Evolutionary conservation across 2,113 vertebrate species (phyloP).

Genomic region (Albula glossodonta): DNA sequence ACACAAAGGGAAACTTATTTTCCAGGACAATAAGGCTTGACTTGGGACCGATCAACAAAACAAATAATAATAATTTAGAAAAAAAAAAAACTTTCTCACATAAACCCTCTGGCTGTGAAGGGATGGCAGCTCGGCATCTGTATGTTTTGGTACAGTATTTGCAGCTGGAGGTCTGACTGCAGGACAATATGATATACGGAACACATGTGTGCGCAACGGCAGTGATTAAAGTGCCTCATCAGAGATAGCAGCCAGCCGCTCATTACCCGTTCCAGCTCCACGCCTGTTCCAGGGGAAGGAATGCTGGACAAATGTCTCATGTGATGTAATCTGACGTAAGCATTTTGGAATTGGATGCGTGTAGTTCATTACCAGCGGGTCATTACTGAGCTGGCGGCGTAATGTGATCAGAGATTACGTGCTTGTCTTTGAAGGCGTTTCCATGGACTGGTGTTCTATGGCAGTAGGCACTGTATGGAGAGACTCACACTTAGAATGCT

Average conservation of each 20-base stretch:
- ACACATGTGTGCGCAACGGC: not conserved
- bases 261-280: conserved; percentile 7
- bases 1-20: not conserved
- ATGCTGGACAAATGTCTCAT: conserved; percentile 22
- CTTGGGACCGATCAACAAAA: not conserved
- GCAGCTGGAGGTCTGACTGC: conserved; percentile 4
- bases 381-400: conserved; percentile 1
- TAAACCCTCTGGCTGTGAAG: not conserved
- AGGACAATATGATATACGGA: conserved; percentile 10
- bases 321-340: conserved; percentile 29
- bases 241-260: conserved; percentile 18
- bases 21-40: not conserved
- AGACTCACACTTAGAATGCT: not conserved
- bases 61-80: not conserved
- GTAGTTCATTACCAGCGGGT: not conserved
- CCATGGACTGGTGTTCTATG: not conserved
- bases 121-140: not conserved
- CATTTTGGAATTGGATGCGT: conserved; percentile 21
- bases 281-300: conserved; percentile 13
- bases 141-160: not conserved
- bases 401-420: not conserved
- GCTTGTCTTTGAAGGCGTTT: too few relatives aligned
- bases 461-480: not conserved
- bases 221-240: conserved; percentile 19
- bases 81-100: not conserved